phyloP scores from a whole-genome alignment of 2,113 vertebrate genomes.

The Peromyscus californicus region DNA sequence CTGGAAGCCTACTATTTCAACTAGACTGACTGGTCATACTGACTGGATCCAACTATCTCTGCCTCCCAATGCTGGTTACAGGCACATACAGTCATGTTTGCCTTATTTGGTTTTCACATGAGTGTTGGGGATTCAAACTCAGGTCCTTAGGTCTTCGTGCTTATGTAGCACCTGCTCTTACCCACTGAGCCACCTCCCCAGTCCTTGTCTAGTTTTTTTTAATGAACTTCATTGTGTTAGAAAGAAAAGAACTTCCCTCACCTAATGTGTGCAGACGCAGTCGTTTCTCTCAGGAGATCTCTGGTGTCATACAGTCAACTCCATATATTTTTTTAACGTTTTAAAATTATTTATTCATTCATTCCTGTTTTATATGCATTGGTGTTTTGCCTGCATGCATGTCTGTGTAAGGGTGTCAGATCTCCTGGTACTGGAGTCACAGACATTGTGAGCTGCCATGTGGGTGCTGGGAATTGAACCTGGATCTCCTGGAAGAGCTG shows the following conservation, averaged over 20 bases:
- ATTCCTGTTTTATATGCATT: not conserved
- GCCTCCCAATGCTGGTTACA: not conserved
- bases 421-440: not conserved
- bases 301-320: not conserved
- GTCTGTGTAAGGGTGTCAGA: not conserved
- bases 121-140: not conserved
- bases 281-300: not conserved
- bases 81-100: not conserved
- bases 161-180: not conserved
- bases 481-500: not conserved
- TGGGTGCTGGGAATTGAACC: not conserved
- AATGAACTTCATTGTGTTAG: not conserved
- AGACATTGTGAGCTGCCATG: not conserved
- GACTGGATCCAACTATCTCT: not conserved
- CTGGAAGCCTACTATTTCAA: not conserved
- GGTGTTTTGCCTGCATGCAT: not conserved
- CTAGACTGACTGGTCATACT: too few relatives aligned
- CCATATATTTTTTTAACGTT: not conserved
- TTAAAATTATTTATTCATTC: not conserved
- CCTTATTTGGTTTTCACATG: not conserved
- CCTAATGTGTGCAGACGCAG: not conserved
- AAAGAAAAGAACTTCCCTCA: constrained; percentile 11
- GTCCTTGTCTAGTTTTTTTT: not conserved
- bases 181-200: not conserved
- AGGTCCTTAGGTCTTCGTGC: not conserved